Percentiles rank a stretch among this genome's conserved stretches.
These are phyloP conservation scores for Calliopum simillimum DNA, from an alignment of 2,888 invertebrate genomes.

Conservation along the genomic window DNA sequence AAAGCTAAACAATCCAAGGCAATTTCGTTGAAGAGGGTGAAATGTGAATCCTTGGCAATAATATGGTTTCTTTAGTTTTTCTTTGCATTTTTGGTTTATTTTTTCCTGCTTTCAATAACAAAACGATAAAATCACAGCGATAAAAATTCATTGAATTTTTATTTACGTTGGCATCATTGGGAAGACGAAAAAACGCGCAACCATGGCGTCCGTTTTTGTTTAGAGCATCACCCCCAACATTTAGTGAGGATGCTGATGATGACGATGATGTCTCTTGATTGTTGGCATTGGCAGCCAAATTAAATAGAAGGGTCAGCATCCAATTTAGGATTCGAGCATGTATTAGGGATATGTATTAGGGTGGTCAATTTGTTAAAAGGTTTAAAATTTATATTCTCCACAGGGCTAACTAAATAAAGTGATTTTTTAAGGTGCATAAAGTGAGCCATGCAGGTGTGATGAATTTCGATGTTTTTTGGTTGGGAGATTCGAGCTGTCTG, in stretches of 20 bases:
- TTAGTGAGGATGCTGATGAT: background rate
- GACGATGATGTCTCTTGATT: background rate
- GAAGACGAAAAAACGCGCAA: background rate
- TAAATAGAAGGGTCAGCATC: too few relatives aligned
- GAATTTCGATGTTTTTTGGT: too few relatives aligned
- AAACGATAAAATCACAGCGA: slow-evolving; percentile 21
- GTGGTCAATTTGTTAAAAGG: too few relatives aligned
- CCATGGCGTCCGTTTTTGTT: background rate
- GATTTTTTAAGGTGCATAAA: too few relatives aligned
- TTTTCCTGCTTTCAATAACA: slow-evolving; percentile 1
- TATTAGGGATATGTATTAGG: too few relatives aligned
- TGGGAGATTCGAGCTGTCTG: too few relatives aligned
- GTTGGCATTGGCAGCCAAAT: too few relatives aligned
- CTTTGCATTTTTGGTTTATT: background rate
- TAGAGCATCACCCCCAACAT: background rate
- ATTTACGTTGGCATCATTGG: background rate
- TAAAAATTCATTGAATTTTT: slow-evolving; percentile 34
- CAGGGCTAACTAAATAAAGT: too few relatives aligned
- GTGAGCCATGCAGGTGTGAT: too few relatives aligned
- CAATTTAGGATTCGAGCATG: too few relatives aligned
- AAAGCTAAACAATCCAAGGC: too few relatives aligned
- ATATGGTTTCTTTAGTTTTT: background rate
- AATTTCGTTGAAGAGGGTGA: background rate
- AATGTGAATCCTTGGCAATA: slow-evolving; percentile 43
- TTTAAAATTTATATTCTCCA: too few relatives aligned